phyloP scores from a whole-genome alignment of 2,797 vertebrate genomes.

The Poecilia picta region DNA sequence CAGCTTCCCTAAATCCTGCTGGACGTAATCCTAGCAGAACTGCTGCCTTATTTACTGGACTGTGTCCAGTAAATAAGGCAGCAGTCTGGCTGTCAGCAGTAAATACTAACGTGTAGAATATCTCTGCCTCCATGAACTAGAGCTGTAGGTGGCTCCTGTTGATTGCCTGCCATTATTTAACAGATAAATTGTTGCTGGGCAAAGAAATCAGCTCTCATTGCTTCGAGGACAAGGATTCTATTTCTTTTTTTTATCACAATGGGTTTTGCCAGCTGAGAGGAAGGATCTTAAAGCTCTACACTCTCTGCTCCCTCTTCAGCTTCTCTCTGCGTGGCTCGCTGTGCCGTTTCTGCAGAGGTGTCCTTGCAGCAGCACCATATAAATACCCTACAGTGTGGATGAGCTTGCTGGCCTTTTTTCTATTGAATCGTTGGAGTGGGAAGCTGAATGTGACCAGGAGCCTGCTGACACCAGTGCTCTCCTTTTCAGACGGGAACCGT shows the following conservation, averaged over 20 bases:
- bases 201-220: conserved; percentile 29
- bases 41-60: no score
- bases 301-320: conserved; percentile 17
- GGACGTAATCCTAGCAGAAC: no score
- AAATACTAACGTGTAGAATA: not conserved
- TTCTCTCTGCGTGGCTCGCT: conserved; percentile 21
- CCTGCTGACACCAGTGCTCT: conserved; percentile 37
- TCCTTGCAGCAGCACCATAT: not conserved
- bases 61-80: not conserved
- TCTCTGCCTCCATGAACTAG: conserved; percentile 7
- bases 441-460: conserved; percentile 39
- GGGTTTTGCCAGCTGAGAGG: conserved; percentile 37
- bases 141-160: conserved; percentile 32
- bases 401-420: conserved; percentile 31
- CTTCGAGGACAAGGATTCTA: conserved; percentile 20
- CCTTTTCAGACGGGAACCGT: conserved; percentile 31
- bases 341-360: conserved; percentile 33
- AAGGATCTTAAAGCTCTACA: conserved; percentile 37
- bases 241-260: conserved; percentile 25
- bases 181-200: conserved; percentile 15
- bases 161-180: conserved; percentile 16
- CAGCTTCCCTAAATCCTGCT: no score
- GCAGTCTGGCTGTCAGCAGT: not conserved
- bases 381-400: conserved; percentile 28
- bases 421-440: conserved; percentile 41